A percentile compares a stretch with the other conserved stretches of the same genome.
Conservation (phyloP, 2,888 invertebrate species). For the Stenchaetothrips biformis region DNA sequence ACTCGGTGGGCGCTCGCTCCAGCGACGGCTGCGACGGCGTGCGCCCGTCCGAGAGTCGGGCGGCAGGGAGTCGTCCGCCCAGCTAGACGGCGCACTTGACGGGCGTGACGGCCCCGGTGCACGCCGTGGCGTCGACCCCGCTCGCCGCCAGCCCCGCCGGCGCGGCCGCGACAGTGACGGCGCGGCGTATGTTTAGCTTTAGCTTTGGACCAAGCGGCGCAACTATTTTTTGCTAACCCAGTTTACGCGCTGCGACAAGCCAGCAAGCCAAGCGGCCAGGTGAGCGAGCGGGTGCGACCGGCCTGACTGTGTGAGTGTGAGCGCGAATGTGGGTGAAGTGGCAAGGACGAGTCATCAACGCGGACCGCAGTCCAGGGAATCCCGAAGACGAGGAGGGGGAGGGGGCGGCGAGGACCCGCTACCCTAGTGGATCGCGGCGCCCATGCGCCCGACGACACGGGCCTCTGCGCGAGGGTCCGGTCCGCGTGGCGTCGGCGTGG, state of each 20-base stretch:
- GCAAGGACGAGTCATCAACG: not conserved
- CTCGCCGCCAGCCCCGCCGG: not conserved
- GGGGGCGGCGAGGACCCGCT: not conserved
- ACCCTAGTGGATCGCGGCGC: not conserved
- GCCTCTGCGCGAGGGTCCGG: not conserved
- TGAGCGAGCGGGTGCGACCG: not conserved
- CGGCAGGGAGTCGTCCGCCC: too few relatives aligned
- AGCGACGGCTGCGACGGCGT: not conserved
- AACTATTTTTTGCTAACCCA: slow-evolving; percentile 21
- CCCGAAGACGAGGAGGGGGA: not conserved
- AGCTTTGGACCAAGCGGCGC: not conserved
- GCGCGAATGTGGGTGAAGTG: not conserved
- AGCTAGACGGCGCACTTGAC: not conserved
- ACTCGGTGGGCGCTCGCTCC: not conserved
- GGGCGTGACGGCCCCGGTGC: too few relatives aligned
- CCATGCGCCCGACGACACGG: not conserved
- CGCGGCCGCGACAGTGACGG: too few relatives aligned
- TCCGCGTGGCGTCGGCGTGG: too few relatives aligned
- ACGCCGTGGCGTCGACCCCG: not conserved
- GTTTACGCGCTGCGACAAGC: slow-evolving; percentile 12
- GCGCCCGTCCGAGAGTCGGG: too few relatives aligned
- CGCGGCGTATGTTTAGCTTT: not conserved
- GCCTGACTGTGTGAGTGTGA: not conserved
- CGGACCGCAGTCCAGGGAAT: not conserved
- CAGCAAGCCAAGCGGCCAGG: not conserved